Conservation (phyloP, 2,113 vertebrate species). For the Epinephelus moara region DNA sequence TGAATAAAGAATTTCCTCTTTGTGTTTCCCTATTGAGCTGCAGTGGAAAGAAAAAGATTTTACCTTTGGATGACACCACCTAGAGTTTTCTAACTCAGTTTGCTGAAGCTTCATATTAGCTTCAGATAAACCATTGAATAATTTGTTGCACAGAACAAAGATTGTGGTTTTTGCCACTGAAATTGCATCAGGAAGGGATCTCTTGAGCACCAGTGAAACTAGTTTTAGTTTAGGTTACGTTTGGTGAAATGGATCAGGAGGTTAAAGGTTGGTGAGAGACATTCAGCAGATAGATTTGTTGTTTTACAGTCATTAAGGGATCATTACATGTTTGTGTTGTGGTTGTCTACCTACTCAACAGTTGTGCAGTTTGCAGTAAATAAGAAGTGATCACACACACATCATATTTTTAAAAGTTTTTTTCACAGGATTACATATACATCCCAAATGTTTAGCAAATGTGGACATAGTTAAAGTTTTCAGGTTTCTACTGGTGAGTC, state of each 20-base stretch:
- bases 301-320: not conserved
- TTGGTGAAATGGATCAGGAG: not conserved
- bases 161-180: not conserved
- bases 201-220: not conserved
- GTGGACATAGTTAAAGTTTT: not conserved
- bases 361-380: not conserved
- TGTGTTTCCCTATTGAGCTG: not conserved
- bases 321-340: not conserved
- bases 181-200: not conserved
- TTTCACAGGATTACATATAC: not conserved
- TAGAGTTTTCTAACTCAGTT: not conserved
- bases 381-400: not conserved
- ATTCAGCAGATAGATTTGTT: not conserved
- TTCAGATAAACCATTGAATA: not conserved
- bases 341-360: not conserved
- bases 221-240: not conserved
- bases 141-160: too few relatives aligned
- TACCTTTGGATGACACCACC: not conserved
- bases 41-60: not conserved
- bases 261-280: not conserved
- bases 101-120: not conserved
- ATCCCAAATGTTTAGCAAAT: slow-evolving; percentile 4
- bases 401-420: not conserved
- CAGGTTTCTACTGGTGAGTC: not conserved
- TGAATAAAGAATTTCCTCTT: not conserved